These are phyloP conservation scores for Bruchidius siliquastri DNA, from an alignment of 2,888 invertebrate species.

Conservation along the genomic window DNA sequence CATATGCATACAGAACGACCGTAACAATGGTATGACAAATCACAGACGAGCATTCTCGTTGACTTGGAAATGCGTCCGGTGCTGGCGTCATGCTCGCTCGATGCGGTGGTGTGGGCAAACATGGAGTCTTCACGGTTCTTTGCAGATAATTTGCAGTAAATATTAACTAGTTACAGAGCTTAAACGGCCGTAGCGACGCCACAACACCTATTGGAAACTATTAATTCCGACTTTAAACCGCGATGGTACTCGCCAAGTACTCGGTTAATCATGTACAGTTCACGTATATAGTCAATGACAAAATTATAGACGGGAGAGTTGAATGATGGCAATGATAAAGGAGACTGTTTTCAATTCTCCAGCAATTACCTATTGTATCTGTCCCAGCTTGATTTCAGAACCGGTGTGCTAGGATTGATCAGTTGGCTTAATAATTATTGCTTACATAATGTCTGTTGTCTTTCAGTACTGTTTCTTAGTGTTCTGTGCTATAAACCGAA, in stretches of 20 bases:
- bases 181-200: background rate
- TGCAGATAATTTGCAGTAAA: background rate
- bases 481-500: no score
- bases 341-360: background rate
- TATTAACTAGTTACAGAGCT: background rate
- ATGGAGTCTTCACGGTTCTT: background rate
- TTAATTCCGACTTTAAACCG: background rate
- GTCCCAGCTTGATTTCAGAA: background rate
- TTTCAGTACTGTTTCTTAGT: no score
- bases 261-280: background rate
- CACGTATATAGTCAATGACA: background rate
- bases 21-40: background rate
- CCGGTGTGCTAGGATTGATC: no score
- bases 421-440: no score
- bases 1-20: background rate
- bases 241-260: background rate
- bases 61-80: background rate
- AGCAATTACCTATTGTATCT: background rate
- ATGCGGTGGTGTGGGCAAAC: background rate
- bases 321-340: background rate
- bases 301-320: background rate
- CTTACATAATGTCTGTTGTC: no score
- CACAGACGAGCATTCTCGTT: background rate
- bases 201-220: background rate
- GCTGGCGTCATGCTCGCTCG: background rate